Percentiles rank a stretch among this genome's conserved stretches.
These are phyloP conservation scores for Copidosoma floridanum DNA, from an alignment of 1,140 invertebrate genomes.

Conservation along the genomic window DNA sequence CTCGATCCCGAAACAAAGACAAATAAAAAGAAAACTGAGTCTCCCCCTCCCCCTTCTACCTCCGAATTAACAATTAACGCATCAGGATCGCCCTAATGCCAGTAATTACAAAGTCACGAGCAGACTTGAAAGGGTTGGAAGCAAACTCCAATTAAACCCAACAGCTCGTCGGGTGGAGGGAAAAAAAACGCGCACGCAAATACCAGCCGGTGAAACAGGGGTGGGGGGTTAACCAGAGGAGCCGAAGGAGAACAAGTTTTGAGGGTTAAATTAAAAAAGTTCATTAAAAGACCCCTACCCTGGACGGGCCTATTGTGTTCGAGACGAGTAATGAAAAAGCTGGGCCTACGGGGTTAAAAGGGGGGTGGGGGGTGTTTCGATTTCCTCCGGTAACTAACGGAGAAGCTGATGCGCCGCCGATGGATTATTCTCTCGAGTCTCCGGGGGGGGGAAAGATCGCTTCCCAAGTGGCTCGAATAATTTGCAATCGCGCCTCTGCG, in stretches of 20 bases:
- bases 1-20: too few species aligned
- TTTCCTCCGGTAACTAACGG: slow-evolving; percentile 11
- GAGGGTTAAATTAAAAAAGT: slow-evolving; percentile 20
- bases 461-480: slow-evolving; percentile 12
- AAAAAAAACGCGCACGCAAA: slow-evolving; percentile 7
- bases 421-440: slow-evolving; percentile 1
- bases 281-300: slow-evolving; percentile 4
- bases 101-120: too few species aligned
- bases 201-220: neutral
- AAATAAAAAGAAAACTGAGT: too few species aligned
- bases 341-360: neutral
- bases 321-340: slow-evolving; percentile 13
- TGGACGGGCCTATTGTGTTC: neutral
- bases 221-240: too few species aligned
- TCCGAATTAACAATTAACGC: too few species aligned
- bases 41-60: too few species aligned
- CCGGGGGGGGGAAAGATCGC: too few species aligned
- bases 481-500: neutral
- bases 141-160: neutral
- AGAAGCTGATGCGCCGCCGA: neutral
- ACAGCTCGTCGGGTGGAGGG: neutral
- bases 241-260: neutral
- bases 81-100: too few species aligned
- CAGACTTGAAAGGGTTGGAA: too few species aligned
- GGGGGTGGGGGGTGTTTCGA: slow-evolving; percentile 9